phyloP scores from a whole-genome alignment of 2,113 vertebrate species.

The Cariama cristata region DNA sequence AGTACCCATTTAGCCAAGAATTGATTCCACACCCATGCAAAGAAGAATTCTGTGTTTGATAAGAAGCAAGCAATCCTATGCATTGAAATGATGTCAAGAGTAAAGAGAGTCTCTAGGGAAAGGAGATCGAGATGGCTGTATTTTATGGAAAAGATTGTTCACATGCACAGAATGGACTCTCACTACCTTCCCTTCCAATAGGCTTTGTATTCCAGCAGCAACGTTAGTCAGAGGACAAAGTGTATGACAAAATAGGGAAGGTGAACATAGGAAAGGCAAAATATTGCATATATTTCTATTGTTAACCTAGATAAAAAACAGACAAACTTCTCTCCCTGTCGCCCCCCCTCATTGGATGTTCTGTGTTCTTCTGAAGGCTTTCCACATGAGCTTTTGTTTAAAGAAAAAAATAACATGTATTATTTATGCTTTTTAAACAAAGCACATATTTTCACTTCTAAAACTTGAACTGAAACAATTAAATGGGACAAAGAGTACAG shows the following conservation, averaged over 20 bases:
- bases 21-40: not conserved
- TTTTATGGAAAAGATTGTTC: not conserved
- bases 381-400: not conserved
- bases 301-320: not conserved
- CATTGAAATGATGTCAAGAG: not conserved
- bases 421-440: slow-evolving; percentile 9
- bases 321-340: not conserved
- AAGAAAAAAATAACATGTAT: not conserved
- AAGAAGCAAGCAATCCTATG: not conserved
- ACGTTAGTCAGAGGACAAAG: not conserved
- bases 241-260: not conserved
- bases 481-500: not conserved
- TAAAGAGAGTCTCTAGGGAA: not conserved
- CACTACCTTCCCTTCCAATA: not conserved
- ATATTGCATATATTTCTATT: not conserved
- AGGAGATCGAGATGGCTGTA: not conserved
- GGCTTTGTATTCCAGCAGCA: not conserved
- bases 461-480: slow-evolving; percentile 21
- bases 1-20: not conserved
- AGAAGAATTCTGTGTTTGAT: not conserved
- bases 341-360: not conserved
- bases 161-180: not conserved
- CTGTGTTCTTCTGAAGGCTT: not conserved
- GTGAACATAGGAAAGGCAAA: not conserved
- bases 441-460: not conserved